Conservation (phyloP, 2,888 invertebrate species). For the Bruchidius siliquastri region DNA sequence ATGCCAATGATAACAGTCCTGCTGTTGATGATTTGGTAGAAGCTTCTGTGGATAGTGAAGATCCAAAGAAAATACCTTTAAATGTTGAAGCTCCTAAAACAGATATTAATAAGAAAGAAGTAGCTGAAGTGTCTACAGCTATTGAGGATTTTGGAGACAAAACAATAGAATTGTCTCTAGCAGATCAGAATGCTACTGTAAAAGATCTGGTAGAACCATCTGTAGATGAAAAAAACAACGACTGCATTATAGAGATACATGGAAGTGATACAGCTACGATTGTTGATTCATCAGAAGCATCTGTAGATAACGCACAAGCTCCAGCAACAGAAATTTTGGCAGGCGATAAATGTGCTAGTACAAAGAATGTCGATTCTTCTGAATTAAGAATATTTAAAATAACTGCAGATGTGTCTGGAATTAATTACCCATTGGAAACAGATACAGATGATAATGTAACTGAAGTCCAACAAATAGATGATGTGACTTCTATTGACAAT, state of each 20-base stretch:
- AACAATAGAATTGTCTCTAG: not conserved
- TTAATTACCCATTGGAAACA: not conserved
- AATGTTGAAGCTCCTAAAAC: too few species aligned
- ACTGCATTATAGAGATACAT: not conserved
- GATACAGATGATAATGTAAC: too few species aligned
- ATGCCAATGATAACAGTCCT: not conserved
- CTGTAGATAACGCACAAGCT: too few species aligned
- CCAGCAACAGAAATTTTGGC: too few species aligned
- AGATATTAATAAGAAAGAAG: not conserved
- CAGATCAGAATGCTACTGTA: not conserved
- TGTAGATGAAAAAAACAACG: not conserved
- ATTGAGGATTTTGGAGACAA: not conserved
- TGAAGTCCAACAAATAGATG: not conserved
- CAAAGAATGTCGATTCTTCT: too few species aligned
- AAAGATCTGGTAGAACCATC: too few species aligned
- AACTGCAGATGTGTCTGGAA: too few species aligned
- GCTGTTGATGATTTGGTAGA: not conserved
- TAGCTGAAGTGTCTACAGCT: not conserved
- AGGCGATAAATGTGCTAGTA: too few species aligned
- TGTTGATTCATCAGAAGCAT: too few species aligned
- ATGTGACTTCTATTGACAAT: not conserved
- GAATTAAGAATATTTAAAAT: too few species aligned
- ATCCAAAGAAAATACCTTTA: too few species aligned
- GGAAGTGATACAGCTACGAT: not conserved
- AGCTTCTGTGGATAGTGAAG: not conserved